A percentile compares a stretch with the other conserved stretches of the same genome.
phyloP scores from a whole-genome alignment of 2,113 vertebrate species.

The Alaudala cheleensis region DNA sequence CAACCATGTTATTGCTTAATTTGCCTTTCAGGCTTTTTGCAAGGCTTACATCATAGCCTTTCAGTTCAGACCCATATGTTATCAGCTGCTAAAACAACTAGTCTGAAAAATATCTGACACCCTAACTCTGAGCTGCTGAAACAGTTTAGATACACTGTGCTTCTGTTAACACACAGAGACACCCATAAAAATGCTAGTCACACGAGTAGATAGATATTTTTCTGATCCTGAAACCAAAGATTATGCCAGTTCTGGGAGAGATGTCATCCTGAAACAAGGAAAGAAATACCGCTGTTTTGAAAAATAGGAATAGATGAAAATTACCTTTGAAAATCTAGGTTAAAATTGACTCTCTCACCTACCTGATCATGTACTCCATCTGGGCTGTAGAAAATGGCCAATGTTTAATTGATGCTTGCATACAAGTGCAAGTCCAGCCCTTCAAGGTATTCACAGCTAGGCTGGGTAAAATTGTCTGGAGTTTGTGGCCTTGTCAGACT shows the following conservation, averaged over 20 bases:
- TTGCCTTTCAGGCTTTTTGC: slow-evolving; percentile 6
- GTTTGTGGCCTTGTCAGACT: neutral
- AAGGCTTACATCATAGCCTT: neutral
- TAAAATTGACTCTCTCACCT: neutral
- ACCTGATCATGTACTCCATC: fast-evolving
- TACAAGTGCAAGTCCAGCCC: neutral
- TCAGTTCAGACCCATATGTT: slow-evolving; percentile 44
- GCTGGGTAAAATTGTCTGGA: neutral
- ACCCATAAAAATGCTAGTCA: neutral
- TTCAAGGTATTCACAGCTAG: neutral
- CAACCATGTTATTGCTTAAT: slow-evolving; percentile 44
- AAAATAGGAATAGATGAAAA: neutral
- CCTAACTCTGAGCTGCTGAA: neutral
- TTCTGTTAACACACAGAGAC: neutral
- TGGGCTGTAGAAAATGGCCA: neutral
- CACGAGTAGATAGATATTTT: neutral
- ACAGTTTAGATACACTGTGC: neutral
- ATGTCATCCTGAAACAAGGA: neutral
- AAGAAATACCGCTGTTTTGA: neutral
- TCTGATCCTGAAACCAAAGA: neutral
- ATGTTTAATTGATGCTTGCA: neutral
- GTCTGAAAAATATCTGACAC: slow-evolving; percentile 56
- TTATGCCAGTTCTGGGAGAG: neutral
- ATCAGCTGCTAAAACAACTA: slow-evolving; percentile 44
- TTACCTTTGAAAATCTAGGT: neutral